A percentile compares a stretch with the other conserved stretches of the same genome.
phyloP scores from a whole-genome alignment of 2,888 invertebrate species.

The Elysia crispata region DNA sequence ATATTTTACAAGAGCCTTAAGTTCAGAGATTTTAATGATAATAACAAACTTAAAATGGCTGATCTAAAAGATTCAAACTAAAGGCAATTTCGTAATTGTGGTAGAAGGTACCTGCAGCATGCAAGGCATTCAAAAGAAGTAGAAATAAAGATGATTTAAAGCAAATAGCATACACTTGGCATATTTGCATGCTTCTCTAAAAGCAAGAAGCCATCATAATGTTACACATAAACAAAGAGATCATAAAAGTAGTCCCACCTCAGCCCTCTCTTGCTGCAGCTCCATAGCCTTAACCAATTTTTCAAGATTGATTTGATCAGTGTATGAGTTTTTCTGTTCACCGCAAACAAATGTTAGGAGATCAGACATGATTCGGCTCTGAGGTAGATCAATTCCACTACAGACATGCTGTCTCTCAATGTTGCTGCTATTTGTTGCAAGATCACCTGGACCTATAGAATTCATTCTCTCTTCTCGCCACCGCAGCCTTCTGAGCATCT shows the following conservation, averaged over 20 bases:
- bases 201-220: too few relatives aligned
- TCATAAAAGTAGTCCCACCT: conserved; percentile 58
- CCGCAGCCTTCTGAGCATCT: conserved; percentile 68
- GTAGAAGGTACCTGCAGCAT: too few relatives aligned
- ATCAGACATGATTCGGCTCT: conserved; percentile 53
- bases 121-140: too few relatives aligned
- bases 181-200: too few relatives aligned
- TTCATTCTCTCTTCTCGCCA: conserved; percentile 70
- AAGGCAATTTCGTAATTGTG: too few relatives aligned
- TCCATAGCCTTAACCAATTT: conserved; percentile 69
- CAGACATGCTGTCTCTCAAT: not conserved
- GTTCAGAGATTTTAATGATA: too few relatives aligned
- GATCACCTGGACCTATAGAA: conserved; percentile 46
- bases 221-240: too few relatives aligned
- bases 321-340: conserved; percentile 52
- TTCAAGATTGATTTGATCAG: conserved; percentile 44
- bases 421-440: conserved; percentile 20
- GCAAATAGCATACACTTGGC: too few relatives aligned
- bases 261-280: conserved; percentile 73
- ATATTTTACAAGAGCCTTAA: too few relatives aligned
- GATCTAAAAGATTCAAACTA: too few relatives aligned
- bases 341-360: conserved; percentile 67
- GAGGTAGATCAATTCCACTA: conserved; percentile 36
- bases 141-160: too few relatives aligned
- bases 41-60: too few relatives aligned